These are phyloP conservation scores for Scolanthus callimorphus DNA, from an alignment of 92 coral and sea anemone species.

Conservation along the genomic window DNA sequence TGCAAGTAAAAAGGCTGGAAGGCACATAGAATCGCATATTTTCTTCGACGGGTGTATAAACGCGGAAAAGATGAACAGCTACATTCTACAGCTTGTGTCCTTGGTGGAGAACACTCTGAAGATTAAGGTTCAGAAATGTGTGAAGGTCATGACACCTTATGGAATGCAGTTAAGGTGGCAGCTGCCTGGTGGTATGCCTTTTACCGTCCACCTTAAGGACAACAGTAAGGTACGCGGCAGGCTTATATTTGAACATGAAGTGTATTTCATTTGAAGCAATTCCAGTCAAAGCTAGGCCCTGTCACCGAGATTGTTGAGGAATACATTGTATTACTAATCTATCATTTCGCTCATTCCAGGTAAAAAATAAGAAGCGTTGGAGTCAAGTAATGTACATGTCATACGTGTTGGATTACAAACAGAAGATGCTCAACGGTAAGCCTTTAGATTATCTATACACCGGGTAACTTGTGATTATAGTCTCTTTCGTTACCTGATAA, in stretches of 20 bases:
- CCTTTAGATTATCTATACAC: too few species aligned
- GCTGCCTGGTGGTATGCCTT: constrained; percentile 88
- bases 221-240: constrained; percentile 61
- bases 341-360: constrained; percentile 38
- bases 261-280: too few species aligned
- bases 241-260: too few species aligned
- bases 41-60: constrained; percentile 94
- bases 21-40: constrained; percentile 87
- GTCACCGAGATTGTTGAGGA: too few species aligned
- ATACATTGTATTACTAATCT: too few species aligned
- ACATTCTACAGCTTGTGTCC: constrained; percentile 81
- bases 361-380: constrained; percentile 97
- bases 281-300: too few species aligned
- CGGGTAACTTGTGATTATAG: too few species aligned
- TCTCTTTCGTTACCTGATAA: too few species aligned
- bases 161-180: constrained; percentile 91
- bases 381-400: constrained; percentile 99
- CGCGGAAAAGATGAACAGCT: constrained; percentile 75
- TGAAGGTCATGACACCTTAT: constrained; percentile 73
- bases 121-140: constrained; percentile 48
- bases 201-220: constrained; percentile 90
- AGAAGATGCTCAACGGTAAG: constrained; percentile 50
- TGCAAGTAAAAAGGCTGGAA: constrained; percentile 49
- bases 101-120: constrained; percentile 67
- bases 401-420: constrained; percentile 77